Evolutionary conservation across 2,888 invertebrate genomes (phyloP), one percentile per base, ranked within the genome.

Genomic region (Theretra japonica): DNA sequence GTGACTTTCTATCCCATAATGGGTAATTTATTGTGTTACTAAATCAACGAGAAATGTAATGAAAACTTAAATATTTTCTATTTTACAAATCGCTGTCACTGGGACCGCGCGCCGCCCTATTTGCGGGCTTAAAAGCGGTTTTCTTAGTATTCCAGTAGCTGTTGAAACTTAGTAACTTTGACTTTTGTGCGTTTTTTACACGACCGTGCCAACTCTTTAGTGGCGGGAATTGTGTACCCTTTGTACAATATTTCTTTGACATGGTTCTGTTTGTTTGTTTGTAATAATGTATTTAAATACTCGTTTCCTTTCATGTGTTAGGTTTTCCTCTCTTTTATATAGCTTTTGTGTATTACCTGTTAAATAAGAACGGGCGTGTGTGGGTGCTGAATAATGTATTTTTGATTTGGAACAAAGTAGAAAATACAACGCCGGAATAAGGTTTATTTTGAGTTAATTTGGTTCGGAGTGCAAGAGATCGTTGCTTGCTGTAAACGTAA

Each of bases 101-200:
- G 33, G 30, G 23, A 65, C 62, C 60, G 53, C 62, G 23, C 56
- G 1, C 50, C 19, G 23, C 23, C 0, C 30, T 41, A 21, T 65
- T 33, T 65, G 33, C 56, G 70, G 69, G 69, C 69, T 75, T 74
- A 77, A 81, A 77, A 74, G 75, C 72, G 72, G 76, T 72, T 73
- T 77, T 72, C 69, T 75, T 77, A 81, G 77, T 76, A 78, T 78
- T 77, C 75, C 69, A 30, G 60, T 65, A 73, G 73, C 68, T 74
- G 65, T 76, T 72, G 70, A 70, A 76, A 75, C 73, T 75, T 72
- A 60, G 60, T 56, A 56, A 69, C 71, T 76, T 73, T 57, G 73
- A 73, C 70, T 77, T 73, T 75, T 74, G 73, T 19, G 56, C 25
- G 72, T 76, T 75, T 77, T n/a, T 75, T 73, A 75, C 71, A 69